Conservation (phyloP, 2,888 invertebrate species). For the Himalopsyche japonica region DNA sequence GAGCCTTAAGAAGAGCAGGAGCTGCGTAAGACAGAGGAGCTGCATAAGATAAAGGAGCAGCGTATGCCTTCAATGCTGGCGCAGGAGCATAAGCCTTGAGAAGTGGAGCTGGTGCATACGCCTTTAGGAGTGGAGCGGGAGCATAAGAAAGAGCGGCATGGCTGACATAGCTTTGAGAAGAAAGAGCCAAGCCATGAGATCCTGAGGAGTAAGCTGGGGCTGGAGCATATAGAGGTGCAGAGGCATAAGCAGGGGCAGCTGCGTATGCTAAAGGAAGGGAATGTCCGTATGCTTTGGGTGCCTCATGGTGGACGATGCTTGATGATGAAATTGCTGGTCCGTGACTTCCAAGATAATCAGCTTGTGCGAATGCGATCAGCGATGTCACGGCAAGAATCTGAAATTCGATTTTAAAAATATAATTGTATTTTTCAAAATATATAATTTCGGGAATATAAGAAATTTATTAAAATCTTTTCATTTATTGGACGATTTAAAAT, state of each 20-base stretch:
- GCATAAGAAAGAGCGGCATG: conserved; percentile 44
- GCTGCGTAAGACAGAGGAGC: conserved; percentile 45
- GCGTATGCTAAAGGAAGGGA: conserved; percentile 39
- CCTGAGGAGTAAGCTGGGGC: conserved; percentile 44
- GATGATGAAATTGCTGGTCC: conserved; percentile 12
- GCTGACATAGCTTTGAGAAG: conserved; percentile 12
- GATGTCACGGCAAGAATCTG: conserved; percentile 24
- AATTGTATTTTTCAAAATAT: too few relatives aligned
- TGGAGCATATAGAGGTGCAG: conserved; percentile 44
- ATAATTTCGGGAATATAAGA: too few relatives aligned
- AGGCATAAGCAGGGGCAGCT: conserved; percentile 48
- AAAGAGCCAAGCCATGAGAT: conserved; percentile 44
- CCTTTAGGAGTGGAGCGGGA: conserved; percentile 46
- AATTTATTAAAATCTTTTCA: too few relatives aligned
- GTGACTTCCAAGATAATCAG: background rate
- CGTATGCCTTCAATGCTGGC: conserved; percentile 45
- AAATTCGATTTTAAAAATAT: background rate
- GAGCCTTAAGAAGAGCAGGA: conserved; percentile 41
- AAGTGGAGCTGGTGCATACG: conserved; percentile 51
- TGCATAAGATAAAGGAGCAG: conserved; percentile 43
- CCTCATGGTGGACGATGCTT: conserved; percentile 13
- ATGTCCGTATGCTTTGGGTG: background rate
- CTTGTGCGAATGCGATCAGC: background rate
- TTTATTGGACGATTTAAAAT: too few relatives aligned
- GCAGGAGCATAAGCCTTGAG: conserved; percentile 12